Evolutionary conservation across 1,140 invertebrate genomes (phyloP), one percentile per base, ranked within the genome.

Genomic region (Brachionus rotundiformis): DNA sequence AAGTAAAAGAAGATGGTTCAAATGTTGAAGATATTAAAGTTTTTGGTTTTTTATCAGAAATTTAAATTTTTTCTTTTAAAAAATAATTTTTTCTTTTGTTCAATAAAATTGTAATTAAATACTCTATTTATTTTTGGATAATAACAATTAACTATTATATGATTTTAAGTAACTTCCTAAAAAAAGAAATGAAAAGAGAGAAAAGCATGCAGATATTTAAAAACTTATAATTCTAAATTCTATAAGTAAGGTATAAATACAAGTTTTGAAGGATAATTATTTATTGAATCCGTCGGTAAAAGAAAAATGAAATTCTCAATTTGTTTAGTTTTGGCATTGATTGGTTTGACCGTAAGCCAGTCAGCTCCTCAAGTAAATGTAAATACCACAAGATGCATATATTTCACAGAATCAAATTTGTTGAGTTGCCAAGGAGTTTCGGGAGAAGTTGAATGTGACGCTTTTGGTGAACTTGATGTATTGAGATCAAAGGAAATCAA

Each of bases 381-480:
- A 1, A 77, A 77, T 25, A 31, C 41, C 6, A 47, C 73, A 27
- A 49, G 49, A 59, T 77, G 73, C 10, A 77, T 77, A n/a, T 77
- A 54, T 10, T 49, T 54, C 19, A 0, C 36, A 7, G 73, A 77
- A 1, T 29, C 41, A 33, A 49, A 59, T 49, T 3, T 77, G 8
- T 2, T 77, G 2, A 77, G 73, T 19, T 77, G 73, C 19, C 73
- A 59, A n/a, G 41, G 73, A 6, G 10, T 33, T n/a, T 19, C 27
- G 2, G 73, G 73, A 33, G 63, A 73, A 47, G 76, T 79, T 41
- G 76, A 79, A 54, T 79, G 76, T n/a, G 47, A 79, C 19, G 76
- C 47, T 79, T 54, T 79, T 19, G 11, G 6, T 16, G 47, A 79
- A 25, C 33, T 79, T 8, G 6, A 13, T 11, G 47, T 10, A 25